phyloP scores from a whole-genome alignment of 2,113 vertebrate genomes.

The Fulica atra region DNA sequence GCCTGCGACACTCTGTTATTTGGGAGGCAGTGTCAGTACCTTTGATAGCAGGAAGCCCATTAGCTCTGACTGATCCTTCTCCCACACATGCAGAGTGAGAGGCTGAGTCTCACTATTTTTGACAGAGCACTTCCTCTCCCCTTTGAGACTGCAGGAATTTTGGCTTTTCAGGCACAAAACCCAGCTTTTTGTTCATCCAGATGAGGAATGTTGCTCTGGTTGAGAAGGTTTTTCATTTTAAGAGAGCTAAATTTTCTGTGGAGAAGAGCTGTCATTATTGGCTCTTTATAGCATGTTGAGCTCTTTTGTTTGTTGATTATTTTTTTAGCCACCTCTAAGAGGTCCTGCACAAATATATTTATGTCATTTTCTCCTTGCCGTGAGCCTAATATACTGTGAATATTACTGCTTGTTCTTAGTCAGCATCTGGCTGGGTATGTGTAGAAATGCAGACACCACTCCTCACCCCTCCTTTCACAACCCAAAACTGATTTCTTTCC shows the following conservation, averaged over 20 bases:
- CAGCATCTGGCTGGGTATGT: neutral
- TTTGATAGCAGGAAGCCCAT: neutral
- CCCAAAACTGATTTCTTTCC: neutral
- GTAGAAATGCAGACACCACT: neutral
- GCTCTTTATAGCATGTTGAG: neutral
- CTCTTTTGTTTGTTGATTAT: neutral
- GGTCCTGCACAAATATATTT: neutral
- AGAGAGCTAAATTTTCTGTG: neutral
- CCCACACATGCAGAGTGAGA: neutral
- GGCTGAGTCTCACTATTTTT: rapidly evolving
- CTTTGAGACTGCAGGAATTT: neutral
- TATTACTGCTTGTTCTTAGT: neutral
- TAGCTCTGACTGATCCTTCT: neutral
- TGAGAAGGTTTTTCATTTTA: neutral
- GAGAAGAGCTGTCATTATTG: rapidly evolving
- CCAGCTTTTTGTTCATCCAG: neutral
- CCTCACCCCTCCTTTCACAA: neutral
- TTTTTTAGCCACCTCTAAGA: neutral
- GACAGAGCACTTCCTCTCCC: neutral
- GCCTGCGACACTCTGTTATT: neutral
- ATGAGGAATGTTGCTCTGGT: neutral
- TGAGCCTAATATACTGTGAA: neutral
- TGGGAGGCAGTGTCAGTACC: neutral
- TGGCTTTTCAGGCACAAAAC: neutral
- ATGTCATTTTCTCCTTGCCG: neutral